Evolutionary conservation across 2,888 invertebrate genomes (phyloP).

Genomic region (Yponomeuta evonymella): DNA sequence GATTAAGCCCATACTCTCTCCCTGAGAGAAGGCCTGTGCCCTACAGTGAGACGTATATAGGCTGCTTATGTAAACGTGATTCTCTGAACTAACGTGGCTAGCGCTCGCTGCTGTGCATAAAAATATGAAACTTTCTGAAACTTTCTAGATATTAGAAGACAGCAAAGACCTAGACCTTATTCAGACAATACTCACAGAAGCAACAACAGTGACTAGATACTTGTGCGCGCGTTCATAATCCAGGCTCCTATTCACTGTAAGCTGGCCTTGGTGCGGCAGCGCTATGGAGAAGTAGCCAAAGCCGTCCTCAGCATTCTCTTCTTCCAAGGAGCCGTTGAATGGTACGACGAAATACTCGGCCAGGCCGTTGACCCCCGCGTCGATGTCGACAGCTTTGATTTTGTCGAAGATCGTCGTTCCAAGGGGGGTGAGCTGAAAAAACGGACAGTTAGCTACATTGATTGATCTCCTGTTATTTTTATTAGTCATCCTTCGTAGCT

Average conservation of each 20-base stretch:
- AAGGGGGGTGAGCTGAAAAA: constrained; percentile 86
- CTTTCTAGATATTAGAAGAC: too few species aligned
- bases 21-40: too few species aligned
- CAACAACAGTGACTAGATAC: constrained; percentile 91
- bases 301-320: constrained; percentile 82
- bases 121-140: too few species aligned
- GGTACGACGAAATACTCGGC: constrained; percentile 90
- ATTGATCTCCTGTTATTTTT: too few species aligned
- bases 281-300: constrained; percentile 90
- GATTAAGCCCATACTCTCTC: too few species aligned
- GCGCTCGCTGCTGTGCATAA: too few species aligned
- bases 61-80: too few species aligned
- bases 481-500: too few species aligned
- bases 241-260: constrained; percentile 88
- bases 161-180: neutral
- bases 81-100: too few species aligned
- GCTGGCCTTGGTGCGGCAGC: constrained; percentile 91
- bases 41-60: too few species aligned
- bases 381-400: constrained; percentile 86
- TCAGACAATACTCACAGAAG: constrained; percentile 82
- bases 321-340: constrained; percentile 55
- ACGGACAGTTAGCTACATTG: too few species aligned
- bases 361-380: constrained; percentile 91
- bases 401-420: constrained; percentile 91
- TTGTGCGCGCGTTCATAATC: constrained; percentile 92